Conservation (phyloP, 2,888 invertebrate species). For the Lasiommata megera region DNA sequence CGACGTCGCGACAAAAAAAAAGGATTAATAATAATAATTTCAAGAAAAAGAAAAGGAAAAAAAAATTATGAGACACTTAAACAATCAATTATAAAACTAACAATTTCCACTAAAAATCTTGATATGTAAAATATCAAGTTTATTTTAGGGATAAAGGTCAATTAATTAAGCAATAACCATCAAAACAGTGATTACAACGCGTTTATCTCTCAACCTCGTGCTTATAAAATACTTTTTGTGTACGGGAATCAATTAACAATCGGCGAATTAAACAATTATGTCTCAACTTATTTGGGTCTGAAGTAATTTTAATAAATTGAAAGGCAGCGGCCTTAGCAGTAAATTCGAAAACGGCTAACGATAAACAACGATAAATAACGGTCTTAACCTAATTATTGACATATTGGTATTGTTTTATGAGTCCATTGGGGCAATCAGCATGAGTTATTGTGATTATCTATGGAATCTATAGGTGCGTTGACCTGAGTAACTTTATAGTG, state of each 20-base stretch:
- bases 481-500: constrained; percentile 25
- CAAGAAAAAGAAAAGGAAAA: no score
- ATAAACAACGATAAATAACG: constrained; percentile 43
- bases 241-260: constrained; percentile 14
- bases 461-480: constrained; percentile 29
- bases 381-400: constrained; percentile 59
- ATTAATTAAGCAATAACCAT: background rate
- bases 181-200: background rate
- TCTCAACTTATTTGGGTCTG: constrained; percentile 12
- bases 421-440: constrained; percentile 34
- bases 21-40: no score
- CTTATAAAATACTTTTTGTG: background rate
- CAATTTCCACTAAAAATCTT: no score
- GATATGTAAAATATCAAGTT: no score
- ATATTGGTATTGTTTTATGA: constrained; percentile 52
- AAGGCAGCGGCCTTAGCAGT: constrained; percentile 35
- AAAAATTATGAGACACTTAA: no score
- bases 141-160: background rate
- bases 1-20: no score
- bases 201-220: background rate
- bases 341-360: constrained; percentile 42
- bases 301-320: constrained; percentile 36
- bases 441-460: constrained; percentile 26
- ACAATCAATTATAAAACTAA: no score
- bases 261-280: background rate